Base-by-base conservation (phyloP, 2,113 vertebrate genomes). In the Ptilonorhynchus violaceus region DNA sequence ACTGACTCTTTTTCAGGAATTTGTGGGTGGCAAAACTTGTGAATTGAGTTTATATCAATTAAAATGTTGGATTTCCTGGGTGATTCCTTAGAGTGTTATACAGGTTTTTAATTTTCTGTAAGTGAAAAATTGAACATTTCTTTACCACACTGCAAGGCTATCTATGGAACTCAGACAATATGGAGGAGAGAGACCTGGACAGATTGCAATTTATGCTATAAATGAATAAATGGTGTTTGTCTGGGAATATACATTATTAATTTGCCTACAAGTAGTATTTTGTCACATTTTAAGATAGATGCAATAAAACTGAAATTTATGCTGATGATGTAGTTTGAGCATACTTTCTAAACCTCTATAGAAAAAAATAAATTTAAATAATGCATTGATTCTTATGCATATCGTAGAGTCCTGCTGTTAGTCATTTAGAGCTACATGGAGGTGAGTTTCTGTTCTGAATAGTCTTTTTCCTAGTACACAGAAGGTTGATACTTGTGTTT, bases 361-460 rank as follows among this genome's bases (percentile, higher is more conserved):
- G 69, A 25, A 85, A 88, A 37, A 49, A 7, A 7, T 25, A 2
- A 27, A 47, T 83, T 88, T 68, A 84, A 95, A 68, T 67, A 78
- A 86, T 80, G 25, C 11, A 23, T 46, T 76, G 27, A 58, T 83
- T 53, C 27, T 77, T 72, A 67, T 50, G 35, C 24, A 14, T 76
- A 46, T 60, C 33, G 12, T 18, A 53, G 22, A 15, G 19, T 66
- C 50, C 41, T 83, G 68, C 72, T 89, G 72, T 74, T 75, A 92
- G 44, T 89, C 14, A 74, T 89, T 93, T 88, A 83, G 55, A 70
- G 66, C 49, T 85, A 69, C 87, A 75, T 11, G 8, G 49, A 97
- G 70, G 68, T 68, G 72, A 70, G 5, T 1, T 77, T 85, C 91
- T 77, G 19, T 80, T 93, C 37, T 95, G 62, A 96, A 88, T 91